These are phyloP conservation scores for Drosophila barbarae DNA, from an alignment of 2,888 invertebrate species.

Conservation along the genomic window DNA sequence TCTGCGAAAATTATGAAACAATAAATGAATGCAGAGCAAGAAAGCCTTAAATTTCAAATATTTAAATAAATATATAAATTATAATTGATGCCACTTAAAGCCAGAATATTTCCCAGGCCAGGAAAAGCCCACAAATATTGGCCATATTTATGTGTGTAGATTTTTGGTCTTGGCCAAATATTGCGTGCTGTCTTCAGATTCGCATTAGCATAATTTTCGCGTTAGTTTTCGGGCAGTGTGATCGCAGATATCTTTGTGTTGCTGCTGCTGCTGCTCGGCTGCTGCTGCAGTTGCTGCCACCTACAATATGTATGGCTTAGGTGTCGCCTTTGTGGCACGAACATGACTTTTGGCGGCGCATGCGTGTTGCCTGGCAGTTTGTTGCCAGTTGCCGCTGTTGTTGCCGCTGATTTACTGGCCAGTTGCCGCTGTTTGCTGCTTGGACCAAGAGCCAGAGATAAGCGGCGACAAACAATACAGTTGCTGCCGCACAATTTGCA, in stretches of 20 bases:
- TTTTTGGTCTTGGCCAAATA: slow-evolving; percentile 24
- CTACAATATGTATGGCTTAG: slow-evolving; percentile 71
- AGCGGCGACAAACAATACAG: slow-evolving; percentile 66
- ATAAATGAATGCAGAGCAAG: slow-evolving; percentile 43
- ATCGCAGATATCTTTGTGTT: slow-evolving; percentile 46
- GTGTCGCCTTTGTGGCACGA: slow-evolving; percentile 72
- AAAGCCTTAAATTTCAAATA: not conserved
- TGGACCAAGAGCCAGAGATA: slow-evolving; percentile 42
- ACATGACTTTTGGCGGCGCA: slow-evolving; percentile 74
- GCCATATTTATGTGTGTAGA: not conserved
- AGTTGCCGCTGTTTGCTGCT: slow-evolving; percentile 43
- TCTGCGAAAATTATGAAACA: slow-evolving; percentile 58
- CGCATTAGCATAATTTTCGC: slow-evolving; percentile 29
- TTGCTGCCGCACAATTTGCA: slow-evolving; percentile 71
- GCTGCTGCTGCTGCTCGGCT: slow-evolving; percentile 24
- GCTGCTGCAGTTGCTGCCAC: slow-evolving; percentile 49
- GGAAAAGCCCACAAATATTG: not conserved
- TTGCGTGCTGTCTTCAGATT: slow-evolving; percentile 19
- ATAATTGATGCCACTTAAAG: not conserved
- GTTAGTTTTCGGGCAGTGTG: slow-evolving; percentile 36
- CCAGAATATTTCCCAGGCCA: not conserved
- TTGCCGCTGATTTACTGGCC: slow-evolving; percentile 68
- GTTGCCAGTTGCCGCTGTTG: slow-evolving; percentile 50
- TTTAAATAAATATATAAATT: not conserved
- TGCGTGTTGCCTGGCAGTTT: slow-evolving; percentile 74